Evolutionary conservation across 2,888 invertebrate species (phyloP).

Genomic region (Patella pellucida): DNA sequence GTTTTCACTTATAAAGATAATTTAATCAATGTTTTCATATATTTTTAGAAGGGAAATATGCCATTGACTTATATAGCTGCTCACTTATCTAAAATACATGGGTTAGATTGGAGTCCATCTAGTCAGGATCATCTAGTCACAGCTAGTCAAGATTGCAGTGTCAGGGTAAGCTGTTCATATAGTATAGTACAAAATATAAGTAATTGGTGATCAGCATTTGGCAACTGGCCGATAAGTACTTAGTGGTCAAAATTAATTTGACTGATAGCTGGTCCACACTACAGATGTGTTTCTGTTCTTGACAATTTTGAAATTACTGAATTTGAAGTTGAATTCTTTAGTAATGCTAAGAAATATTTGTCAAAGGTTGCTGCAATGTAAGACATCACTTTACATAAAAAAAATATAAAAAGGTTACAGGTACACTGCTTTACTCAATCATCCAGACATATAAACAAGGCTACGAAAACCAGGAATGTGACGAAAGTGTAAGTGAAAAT

Average conservation of each 20-base stretch:
- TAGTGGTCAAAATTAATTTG: too few relatives aligned
- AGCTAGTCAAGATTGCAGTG: constrained; percentile 94
- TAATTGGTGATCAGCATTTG: too few relatives aligned
- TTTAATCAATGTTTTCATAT: neutral
- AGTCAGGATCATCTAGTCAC: constrained; percentile 74
- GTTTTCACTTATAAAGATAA: too few relatives aligned
- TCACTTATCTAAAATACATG: constrained; percentile 90
- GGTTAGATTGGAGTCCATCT: constrained; percentile 88
- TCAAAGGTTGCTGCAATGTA: neutral
- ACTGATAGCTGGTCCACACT: too few relatives aligned
- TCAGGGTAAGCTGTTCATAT: constrained; percentile 75
- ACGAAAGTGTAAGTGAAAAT: too few relatives aligned
- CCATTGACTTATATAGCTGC: constrained; percentile 95
- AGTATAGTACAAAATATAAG: neutral
- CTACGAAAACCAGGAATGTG: too few relatives aligned
- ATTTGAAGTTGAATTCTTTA: neutral
- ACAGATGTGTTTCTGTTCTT: too few relatives aligned
- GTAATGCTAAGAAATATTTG: neutral
- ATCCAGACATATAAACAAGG: too few relatives aligned
- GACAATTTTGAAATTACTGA: neutral
- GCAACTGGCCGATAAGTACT: too few relatives aligned
- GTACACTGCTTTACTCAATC: too few relatives aligned
- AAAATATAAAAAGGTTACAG: too few relatives aligned
- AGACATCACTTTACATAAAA: too few relatives aligned
- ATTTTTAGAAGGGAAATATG: constrained; percentile 61